Evolutionary conservation across 2,888 invertebrate genomes (phyloP).

Genomic region (Philhelius pedissequus): DNA sequence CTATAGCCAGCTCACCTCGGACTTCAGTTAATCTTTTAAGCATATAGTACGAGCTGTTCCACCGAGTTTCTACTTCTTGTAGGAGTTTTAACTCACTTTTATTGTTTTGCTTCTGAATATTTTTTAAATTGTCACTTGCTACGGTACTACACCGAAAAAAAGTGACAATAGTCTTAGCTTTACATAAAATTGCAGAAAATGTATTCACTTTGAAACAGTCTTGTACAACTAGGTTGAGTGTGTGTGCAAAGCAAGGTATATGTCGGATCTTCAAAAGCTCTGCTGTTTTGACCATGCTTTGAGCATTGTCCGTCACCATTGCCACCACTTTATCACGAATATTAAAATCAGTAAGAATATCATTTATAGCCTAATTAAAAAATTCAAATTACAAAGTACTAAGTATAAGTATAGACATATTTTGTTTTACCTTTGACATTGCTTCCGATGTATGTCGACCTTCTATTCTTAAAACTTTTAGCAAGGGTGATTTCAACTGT

Average conservation of each 20-base stretch:
- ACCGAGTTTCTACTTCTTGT: neutral
- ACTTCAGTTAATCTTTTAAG: neutral
- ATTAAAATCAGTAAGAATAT: neutral
- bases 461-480: neutral
- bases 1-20: neutral
- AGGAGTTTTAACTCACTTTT: neutral
- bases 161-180: neutral
- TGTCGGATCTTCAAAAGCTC: neutral
- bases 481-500: no score
- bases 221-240: neutral
- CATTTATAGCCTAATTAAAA: neutral
- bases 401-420: neutral
- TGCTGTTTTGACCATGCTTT: neutral
- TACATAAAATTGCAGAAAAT: neutral
- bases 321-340: neutral
- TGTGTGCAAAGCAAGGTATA: neutral
- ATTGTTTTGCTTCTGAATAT: neutral
- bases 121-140: neutral
- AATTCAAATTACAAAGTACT: neutral
- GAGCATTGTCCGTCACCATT: neutral
- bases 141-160: neutral
- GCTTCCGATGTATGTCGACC: neutral
- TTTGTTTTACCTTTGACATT: neutral
- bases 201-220: neutral
- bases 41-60: neutral